These are phyloP conservation scores for Oeneis ivallda DNA, from an alignment of 2,888 invertebrate genomes.

Conservation along the genomic window DNA sequence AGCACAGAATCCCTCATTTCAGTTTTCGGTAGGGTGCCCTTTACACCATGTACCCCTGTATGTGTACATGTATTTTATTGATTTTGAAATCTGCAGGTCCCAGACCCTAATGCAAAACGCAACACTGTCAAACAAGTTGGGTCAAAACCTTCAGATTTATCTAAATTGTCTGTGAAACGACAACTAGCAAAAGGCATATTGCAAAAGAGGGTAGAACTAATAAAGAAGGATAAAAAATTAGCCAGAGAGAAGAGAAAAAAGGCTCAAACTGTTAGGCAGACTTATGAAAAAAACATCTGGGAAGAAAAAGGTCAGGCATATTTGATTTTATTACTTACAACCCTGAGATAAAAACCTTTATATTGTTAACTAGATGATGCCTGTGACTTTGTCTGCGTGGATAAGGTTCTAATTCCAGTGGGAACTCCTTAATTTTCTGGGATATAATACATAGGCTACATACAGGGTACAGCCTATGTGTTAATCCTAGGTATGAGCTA, in stretches of 20 bases:
- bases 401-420: too few species aligned
- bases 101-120: slow-evolving; percentile 85
- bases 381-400: too few species aligned
- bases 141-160: slow-evolving; percentile 64
- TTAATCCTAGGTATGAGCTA: too few species aligned
- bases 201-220: slow-evolving; percentile 76
- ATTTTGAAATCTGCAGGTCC: slow-evolving; percentile 70
- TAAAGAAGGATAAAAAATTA: slow-evolving; percentile 70
- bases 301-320: slow-evolving; percentile 71
- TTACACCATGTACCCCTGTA: too few species aligned
- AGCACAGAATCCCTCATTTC: too few species aligned
- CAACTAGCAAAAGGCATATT: slow-evolving; percentile 72
- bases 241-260: slow-evolving; percentile 64
- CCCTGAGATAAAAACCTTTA: not conserved
- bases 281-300: slow-evolving; percentile 86
- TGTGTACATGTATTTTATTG: too few species aligned
- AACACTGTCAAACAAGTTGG: slow-evolving; percentile 69
- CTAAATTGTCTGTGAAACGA: slow-evolving; percentile 72
- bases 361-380: too few species aligned
- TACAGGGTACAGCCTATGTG: too few species aligned
- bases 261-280: slow-evolving; percentile 68
- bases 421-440: too few species aligned
- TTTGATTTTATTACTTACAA: not conserved
- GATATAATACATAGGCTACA: too few species aligned
- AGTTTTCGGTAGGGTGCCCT: too few species aligned